Percentiles rank a stretch among this genome's conserved stretches.
Evolutionary conservation across 2,113 vertebrate genomes (phyloP).

Genomic region (Arizona elegans): DNA sequence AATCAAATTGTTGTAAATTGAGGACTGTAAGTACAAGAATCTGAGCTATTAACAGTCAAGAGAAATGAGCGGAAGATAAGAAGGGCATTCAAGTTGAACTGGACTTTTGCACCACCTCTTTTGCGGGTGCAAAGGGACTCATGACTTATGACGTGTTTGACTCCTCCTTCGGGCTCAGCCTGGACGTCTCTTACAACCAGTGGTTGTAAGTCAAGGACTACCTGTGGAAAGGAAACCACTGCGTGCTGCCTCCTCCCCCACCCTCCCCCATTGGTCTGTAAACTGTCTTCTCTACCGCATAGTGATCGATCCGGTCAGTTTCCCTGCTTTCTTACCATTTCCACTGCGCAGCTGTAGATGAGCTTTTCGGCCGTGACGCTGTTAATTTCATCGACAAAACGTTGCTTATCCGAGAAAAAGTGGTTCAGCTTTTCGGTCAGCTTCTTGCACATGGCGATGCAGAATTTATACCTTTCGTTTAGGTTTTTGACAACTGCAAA

Average conservation of each 20-base stretch:
- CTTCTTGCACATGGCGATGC: conserved; percentile 89
- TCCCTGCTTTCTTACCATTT: conserved; percentile 77
- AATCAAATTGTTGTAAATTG: neutral
- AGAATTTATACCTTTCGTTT: conserved; percentile 94
- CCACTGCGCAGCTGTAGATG: conserved; percentile 93
- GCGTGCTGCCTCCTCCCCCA: neutral
- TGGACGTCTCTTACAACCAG: no score
- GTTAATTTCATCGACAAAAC: conserved; percentile 95
- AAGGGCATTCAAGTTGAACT: neutral
- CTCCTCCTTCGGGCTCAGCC: no score
- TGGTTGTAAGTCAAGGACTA: no score
- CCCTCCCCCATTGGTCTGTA: accelerated
- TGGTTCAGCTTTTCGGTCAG: conserved; percentile 89
- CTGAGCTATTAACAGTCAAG: neutral
- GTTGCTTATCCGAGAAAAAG: conserved; percentile 97
- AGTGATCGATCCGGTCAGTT: neutral
- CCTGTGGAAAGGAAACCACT: neutral
- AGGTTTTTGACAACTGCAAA: conserved; percentile 88
- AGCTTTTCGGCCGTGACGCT: conserved; percentile 96
- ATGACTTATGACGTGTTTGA: no score
- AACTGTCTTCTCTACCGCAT: neutral
- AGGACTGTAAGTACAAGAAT: neutral
- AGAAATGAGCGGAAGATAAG: neutral
- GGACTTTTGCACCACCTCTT: neutral
- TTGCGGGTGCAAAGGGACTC: neutral